A percentile compares a stretch with the other conserved stretches of the same genome.
These are phyloP conservation scores for Crossaster papposus DNA, from an alignment of 53 echinoderm and acorn worm species.

Conservation along the genomic window DNA sequence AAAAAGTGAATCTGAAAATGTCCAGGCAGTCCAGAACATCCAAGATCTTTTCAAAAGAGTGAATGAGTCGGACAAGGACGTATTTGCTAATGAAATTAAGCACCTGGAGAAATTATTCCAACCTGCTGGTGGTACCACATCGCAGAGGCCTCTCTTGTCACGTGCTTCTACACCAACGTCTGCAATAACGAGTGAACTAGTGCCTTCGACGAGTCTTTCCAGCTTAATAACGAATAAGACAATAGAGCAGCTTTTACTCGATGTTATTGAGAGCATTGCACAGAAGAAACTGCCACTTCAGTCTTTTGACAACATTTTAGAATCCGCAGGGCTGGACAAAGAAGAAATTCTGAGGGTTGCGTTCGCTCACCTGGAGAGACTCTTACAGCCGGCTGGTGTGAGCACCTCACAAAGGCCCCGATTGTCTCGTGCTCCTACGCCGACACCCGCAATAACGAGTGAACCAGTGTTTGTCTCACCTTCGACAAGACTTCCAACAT, in stretches of 20 bases:
- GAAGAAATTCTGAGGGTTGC: slow-evolving; percentile 11
- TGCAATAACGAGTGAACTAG: too few relatives aligned
- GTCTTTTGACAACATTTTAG: background rate
- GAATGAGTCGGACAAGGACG: background rate
- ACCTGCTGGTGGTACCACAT: background rate
- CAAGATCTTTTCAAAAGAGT: background rate
- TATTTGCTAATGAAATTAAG: background rate
- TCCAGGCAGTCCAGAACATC: background rate
- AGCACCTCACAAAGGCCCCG: background rate
- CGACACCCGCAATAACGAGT: too few relatives aligned
- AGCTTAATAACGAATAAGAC: background rate
- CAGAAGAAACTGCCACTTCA: background rate
- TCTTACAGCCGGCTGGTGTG: background rate
- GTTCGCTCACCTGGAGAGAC: slow-evolving; percentile 3
- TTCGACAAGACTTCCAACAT: too few relatives aligned
- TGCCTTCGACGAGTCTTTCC: background rate
- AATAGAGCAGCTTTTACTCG: background rate
- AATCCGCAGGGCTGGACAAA: background rate
- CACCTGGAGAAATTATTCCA: background rate
- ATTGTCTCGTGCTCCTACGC: too few relatives aligned
- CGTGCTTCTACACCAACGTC: background rate
- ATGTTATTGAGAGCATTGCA: background rate
- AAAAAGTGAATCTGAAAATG: background rate
- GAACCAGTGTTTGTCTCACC: background rate
- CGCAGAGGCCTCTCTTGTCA: background rate